phyloP scores from a whole-genome alignment of 2,797 vertebrate genomes.

The Tokudaia muenninki region DNA sequence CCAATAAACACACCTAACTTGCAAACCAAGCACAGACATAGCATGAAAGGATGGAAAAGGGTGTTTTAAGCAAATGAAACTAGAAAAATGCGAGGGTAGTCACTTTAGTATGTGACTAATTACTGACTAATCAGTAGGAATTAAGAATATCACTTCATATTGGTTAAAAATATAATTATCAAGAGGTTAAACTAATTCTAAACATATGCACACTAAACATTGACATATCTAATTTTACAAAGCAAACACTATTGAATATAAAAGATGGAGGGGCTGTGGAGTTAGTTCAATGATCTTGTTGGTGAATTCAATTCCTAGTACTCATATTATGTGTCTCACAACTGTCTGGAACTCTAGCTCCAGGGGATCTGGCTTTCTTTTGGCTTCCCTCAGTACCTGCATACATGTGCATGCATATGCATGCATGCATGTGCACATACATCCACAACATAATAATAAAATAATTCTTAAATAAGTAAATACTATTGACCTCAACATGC shows the following conservation, averaged over 20 bases:
- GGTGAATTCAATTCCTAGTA: neutral
- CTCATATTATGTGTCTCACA: neutral
- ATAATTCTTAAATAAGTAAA: neutral
- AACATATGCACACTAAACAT: neutral
- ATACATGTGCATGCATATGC: neutral
- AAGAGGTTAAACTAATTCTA: neutral
- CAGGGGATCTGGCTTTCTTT: neutral
- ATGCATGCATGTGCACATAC: neutral
- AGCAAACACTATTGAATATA: neutral
- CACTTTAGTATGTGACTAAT: neutral
- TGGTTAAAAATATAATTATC: neutral
- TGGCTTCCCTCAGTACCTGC: neutral
- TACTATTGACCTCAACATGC: neutral
- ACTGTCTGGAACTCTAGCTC: neutral
- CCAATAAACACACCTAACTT: neutral
- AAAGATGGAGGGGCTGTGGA: neutral
- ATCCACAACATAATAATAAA: neutral
- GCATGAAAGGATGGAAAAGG: neutral
- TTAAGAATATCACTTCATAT: neutral
- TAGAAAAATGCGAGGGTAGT: neutral
- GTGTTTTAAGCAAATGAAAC: neutral
- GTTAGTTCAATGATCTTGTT: neutral
- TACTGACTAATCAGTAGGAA: neutral
- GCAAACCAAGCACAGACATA: neutral
- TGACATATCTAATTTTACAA: neutral